phyloP scores from a whole-genome alignment of 2,113 vertebrate species.

The Turdus rufiventris region DNA sequence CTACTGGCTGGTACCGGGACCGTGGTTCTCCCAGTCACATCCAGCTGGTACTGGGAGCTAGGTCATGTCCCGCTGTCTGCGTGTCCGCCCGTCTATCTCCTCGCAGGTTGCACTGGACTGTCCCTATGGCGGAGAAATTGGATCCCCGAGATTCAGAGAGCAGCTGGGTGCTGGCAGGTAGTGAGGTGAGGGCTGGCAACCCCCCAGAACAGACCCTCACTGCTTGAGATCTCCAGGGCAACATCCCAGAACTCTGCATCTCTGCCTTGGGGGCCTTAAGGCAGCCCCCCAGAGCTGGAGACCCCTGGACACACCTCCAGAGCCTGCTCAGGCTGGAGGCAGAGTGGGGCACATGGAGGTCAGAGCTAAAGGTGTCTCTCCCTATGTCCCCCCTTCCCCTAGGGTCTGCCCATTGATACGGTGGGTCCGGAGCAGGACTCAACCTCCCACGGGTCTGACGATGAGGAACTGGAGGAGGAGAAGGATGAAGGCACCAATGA shows the following conservation, averaged over 20 bases:
- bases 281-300: not conserved
- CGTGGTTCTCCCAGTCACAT: not conserved
- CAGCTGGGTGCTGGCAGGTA: constrained; percentile 64
- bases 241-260: not conserved
- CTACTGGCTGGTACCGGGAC: not conserved
- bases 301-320: rapidly evolving
- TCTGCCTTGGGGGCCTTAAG: not conserved
- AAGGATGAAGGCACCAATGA: not conserved
- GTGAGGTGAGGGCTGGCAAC: constrained; percentile 49
- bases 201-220: not conserved
- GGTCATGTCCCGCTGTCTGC: not conserved
- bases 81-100: not conserved
- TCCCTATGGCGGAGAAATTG: constrained; percentile 48
- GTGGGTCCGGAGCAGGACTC: constrained; percentile 18
- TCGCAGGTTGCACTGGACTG: constrained; percentile 2
- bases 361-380: not conserved
- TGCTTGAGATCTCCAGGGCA: not conserved
- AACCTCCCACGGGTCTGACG: not conserved
- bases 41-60: not conserved
- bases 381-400: not conserved
- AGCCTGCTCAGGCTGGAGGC: not conserved
- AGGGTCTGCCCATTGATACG: constrained; percentile 60
- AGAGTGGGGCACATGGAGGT: not conserved
- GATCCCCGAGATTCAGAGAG: constrained; percentile 56
- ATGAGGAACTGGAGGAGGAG: not conserved